These are phyloP conservation scores for Phalanger gymnotis DNA, from an alignment of 2,797 vertebrate genomes.

Conservation along the genomic window DNA sequence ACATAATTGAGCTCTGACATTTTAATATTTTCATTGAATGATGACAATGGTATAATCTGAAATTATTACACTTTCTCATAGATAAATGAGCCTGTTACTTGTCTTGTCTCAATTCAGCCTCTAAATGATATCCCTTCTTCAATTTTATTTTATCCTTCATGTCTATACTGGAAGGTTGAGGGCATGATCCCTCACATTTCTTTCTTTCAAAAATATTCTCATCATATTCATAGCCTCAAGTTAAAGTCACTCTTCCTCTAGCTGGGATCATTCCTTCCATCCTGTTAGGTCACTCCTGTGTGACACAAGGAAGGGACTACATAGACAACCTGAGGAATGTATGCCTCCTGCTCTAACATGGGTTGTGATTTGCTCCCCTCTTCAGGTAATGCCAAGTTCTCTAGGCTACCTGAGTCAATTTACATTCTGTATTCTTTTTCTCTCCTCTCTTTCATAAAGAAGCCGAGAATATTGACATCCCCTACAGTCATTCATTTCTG, in stretches of 20 bases:
- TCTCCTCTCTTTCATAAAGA: not conserved
- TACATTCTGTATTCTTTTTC: not conserved
- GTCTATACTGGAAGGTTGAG: not conserved
- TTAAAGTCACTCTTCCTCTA: not conserved
- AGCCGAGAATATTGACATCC: not conserved
- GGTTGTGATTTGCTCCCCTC: not conserved
- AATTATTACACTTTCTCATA: not conserved
- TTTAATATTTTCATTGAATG: constrained; percentile 33
- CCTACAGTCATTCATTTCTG: constrained; percentile 23
- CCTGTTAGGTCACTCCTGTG: not conserved
- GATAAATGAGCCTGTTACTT: constrained; percentile 24
- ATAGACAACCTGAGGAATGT: not conserved
- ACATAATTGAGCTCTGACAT: constrained; percentile 33
- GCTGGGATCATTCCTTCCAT: not conserved
- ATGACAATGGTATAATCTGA: constrained; percentile 10
- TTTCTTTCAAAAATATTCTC: constrained; percentile 9
- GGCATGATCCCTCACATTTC: not conserved
- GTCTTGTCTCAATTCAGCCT: not conserved
- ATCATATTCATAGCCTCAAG: constrained; percentile 8
- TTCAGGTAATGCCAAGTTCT: not conserved
- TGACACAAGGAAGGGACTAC: not conserved
- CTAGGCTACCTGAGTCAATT: not conserved
- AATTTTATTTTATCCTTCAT: constrained; percentile 23
- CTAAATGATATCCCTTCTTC: not conserved
- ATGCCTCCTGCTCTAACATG: not conserved